Evolutionary conservation across 2,888 invertebrate genomes (phyloP).

Genomic region (Patella pellucida): DNA sequence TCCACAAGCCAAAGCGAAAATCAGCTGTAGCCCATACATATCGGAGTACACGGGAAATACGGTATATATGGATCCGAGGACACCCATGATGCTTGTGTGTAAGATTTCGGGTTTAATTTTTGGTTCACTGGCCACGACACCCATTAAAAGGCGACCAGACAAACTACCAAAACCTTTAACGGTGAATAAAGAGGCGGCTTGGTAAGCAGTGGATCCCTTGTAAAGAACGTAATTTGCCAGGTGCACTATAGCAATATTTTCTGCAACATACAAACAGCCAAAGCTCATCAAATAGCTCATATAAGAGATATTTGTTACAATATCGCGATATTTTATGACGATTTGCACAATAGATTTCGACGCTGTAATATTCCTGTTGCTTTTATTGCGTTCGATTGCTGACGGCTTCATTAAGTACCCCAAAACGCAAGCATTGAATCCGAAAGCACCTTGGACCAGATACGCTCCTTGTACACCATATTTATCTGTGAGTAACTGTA

Average conservation of each 20-base stretch:
- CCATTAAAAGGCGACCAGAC: conserved; percentile 30
- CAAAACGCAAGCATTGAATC: conserved; percentile 12
- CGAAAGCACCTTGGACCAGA: conserved; percentile 20
- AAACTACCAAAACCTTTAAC: conserved; percentile 31
- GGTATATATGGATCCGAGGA: conserved; percentile 29
- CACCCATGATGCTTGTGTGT: conserved; percentile 30
- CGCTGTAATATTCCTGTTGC: conserved; percentile 11
- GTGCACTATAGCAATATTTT: conserved; percentile 31
- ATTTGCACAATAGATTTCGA: background rate
- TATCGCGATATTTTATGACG: background rate
- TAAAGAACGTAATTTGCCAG: conserved; percentile 30
- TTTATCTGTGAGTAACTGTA: conserved; percentile 17
- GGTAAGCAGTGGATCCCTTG: conserved; percentile 25
- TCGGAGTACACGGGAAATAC: conserved; percentile 32
- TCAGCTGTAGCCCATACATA: conserved; percentile 20
- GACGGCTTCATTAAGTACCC: conserved; percentile 24
- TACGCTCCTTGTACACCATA: conserved; percentile 28
- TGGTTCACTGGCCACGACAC: conserved; percentile 28
- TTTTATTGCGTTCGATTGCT: conserved; percentile 20
- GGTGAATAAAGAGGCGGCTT: conserved; percentile 31
- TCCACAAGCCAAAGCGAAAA: conserved; percentile 32
- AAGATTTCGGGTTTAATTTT: conserved; percentile 33
- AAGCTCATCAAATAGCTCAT: conserved; percentile 22
- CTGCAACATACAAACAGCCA: conserved; percentile 29
- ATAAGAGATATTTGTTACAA: conserved; percentile 17